A percentile compares a stretch with the other conserved stretches of the same genome.
phyloP scores from a whole-genome alignment of 2,113 vertebrate species.

The Dicaeum eximium region DNA sequence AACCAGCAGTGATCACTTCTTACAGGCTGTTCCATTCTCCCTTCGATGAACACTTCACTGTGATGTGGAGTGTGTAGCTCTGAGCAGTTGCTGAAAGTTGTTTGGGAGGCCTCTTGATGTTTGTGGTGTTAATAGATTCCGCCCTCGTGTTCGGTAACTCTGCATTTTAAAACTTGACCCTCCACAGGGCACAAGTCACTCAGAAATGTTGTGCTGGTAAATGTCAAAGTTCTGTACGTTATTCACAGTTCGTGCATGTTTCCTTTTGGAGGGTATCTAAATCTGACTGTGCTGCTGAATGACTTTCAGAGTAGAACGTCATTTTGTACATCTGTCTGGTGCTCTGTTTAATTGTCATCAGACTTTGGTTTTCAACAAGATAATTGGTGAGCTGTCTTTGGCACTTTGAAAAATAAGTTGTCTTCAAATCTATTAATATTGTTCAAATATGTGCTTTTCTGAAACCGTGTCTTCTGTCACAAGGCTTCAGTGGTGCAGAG shows the following conservation, averaged over 20 bases:
- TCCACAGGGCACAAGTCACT: background rate
- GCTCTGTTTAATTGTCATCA: conserved; percentile 32
- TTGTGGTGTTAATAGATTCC: conserved; percentile 2
- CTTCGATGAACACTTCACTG: background rate
- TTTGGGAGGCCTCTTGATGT: conserved; percentile 6
- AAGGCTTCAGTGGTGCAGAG: background rate
- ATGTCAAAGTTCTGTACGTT: background rate
- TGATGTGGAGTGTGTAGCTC: background rate
- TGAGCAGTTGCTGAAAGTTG: background rate
- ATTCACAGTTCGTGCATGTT: background rate
- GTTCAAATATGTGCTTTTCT: background rate
- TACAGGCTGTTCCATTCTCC: background rate
- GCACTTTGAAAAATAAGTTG: conserved; percentile 40
- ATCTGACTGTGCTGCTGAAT: background rate
- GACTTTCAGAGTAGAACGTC: background rate
- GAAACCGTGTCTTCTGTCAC: background rate
- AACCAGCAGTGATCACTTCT: background rate
- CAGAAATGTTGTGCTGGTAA: background rate
- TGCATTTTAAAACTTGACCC: conserved; percentile 1
- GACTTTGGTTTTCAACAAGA: background rate
- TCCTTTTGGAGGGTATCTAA: background rate
- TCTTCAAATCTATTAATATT: conserved; percentile 22
- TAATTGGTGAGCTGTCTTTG: conserved; percentile 35
- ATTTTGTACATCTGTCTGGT: conserved; percentile 20
- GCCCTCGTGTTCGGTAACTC: background rate